Evolutionary conservation across 2,113 vertebrate species (phyloP), one percentile per base, ranked within the genome.

Genomic region (Malurus cyaneus): DNA sequence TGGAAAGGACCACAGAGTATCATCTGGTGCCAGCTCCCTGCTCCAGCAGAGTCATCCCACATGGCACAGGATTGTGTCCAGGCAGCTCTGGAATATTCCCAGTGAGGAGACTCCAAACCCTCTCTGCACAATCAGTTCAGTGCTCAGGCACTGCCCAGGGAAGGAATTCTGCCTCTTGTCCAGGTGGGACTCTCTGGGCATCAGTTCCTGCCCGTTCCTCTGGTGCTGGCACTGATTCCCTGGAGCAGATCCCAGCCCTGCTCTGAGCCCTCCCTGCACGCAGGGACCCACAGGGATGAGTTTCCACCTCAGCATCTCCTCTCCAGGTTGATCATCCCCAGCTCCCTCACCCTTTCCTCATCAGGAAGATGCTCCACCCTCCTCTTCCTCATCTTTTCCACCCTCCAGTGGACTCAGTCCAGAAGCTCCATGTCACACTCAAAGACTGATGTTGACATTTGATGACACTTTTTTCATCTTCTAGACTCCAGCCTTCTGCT

Each of bases 321-420:
- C 20, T 12, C 1, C 0, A 67, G n/a, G 47, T 39, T 54, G 47
- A 61, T 0, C 62, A 74, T 19, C 53, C n/a, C n/a, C 60, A 56
- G 20, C 34, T 82, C 28, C n/a, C 47, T 62, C 79, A 61, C 18
- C 62, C 2, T 56, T 34, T 31, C 54, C 62, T 23, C 3, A 2
- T 18, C 24, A 29, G 1, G 2, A 41, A 59, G 24, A 32, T 42
- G 8, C 11, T 36, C 9, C 49, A 49, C 5, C 3, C 10, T 25
- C 49, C 14, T 54, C 26, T 5, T 54, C 26, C 8, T 7, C 25
- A 34, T 19, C 18, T 70, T 11, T 54, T 2, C 32, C 61, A 29
- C 29, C 21, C 9, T 26, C n/a, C 2, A 1, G 23, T 61, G 21
- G 7, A 2, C 17, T 14, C 1, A 1, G 2, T 8, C 14, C 47